Percentiles rank a stretch among this genome's conserved stretches.
phyloP scores from a whole-genome alignment of 2,797 vertebrate species.

The Sebastiscus albofasciatus region DNA sequence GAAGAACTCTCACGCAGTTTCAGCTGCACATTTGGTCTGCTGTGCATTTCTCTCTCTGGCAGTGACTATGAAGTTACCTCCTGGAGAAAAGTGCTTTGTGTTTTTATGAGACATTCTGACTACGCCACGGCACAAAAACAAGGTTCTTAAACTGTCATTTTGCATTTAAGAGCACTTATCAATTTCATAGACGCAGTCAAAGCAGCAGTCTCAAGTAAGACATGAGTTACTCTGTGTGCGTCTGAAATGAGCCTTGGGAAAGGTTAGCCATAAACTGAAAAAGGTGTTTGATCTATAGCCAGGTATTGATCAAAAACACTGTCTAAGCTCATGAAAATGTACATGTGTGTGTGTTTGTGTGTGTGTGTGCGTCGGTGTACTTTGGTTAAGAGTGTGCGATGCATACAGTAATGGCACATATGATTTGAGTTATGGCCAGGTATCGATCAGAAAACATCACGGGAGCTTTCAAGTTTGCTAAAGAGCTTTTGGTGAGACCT shows the following conservation, averaged over 20 bases:
- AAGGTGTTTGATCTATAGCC: conserved; percentile 78
- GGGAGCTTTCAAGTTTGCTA: conserved; percentile 73
- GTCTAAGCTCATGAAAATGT: conserved; percentile 73
- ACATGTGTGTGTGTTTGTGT: conserved; percentile 20
- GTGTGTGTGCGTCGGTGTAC: conserved; percentile 24
- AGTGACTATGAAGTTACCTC: conserved; percentile 46
- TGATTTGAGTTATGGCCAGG: conserved; percentile 76
- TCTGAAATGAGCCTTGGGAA: conserved; percentile 72
- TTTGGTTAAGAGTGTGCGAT: conserved; percentile 37
- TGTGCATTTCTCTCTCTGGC: conserved; percentile 40
- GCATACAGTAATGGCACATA: conserved; percentile 66
- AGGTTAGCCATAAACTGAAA: conserved; percentile 74
- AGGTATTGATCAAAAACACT: conserved; percentile 81
- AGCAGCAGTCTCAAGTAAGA: conserved; percentile 63
- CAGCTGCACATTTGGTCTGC: conserved; percentile 29
- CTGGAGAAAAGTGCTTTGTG: conserved; percentile 56
- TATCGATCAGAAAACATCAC: conserved; percentile 76
- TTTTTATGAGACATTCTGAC: conserved; percentile 70
- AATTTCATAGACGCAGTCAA: conserved; percentile 76
- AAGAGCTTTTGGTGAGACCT: conserved; percentile 74
- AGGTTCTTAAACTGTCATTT: conserved; percentile 81
- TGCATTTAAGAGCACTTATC: conserved; percentile 78
- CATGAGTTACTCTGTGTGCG: conserved; percentile 70
- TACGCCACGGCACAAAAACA: conserved; percentile 61
- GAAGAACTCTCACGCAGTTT: conserved; percentile 5